Evolutionary conservation across 1,140 invertebrate genomes (phyloP), one percentile per base, ranked within the genome.

Genomic region (Lineus longissimus): DNA sequence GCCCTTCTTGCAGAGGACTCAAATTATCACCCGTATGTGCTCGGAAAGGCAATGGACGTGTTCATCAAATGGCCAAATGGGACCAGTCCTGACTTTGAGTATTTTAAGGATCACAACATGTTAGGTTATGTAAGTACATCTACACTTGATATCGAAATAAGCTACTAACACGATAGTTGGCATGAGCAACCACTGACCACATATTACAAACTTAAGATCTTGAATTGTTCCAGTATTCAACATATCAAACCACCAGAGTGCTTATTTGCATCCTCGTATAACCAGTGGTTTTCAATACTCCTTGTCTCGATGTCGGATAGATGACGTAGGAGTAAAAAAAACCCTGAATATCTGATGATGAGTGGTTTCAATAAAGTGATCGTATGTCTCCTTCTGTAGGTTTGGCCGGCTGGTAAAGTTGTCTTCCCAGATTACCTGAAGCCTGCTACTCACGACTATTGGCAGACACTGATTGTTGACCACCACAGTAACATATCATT

Each of bases 401-500:
- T 79, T 2, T 79, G 76, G 77, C 76, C 76, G 15, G 61, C 66
- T 40, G 77, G 75, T 0, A 74, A 73, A 56, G 69, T 69, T 4
- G 73, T 76, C 0, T 80, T 78, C 43, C 70, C 74, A 11, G 79
- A 81, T 61, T 81, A 73, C 65, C 73, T 80, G 55, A 76, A 79
- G 59, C 68, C 64, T 29, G 54, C 51, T 7, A 72, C 76, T 4
- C 31, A 62, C 15, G 25, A 61, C 9, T 70, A 71, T 9, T 81
- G 79, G 79, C 68, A 65, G 54, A 55, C 72, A 9, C 61, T 75
- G 40, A 76, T 80, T 41, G 65, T 59, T 1, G 61, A 73, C n/a
- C 70, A 75, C 51, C 65, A 62, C 30, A 62, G 69, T 23, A 62
- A 67, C 9, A 29, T 79, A 6, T 55, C 59, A 19, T 80, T 79